phyloP scores from a whole-genome alignment of 2,113 vertebrate species.

The Bos taurus region DNA sequence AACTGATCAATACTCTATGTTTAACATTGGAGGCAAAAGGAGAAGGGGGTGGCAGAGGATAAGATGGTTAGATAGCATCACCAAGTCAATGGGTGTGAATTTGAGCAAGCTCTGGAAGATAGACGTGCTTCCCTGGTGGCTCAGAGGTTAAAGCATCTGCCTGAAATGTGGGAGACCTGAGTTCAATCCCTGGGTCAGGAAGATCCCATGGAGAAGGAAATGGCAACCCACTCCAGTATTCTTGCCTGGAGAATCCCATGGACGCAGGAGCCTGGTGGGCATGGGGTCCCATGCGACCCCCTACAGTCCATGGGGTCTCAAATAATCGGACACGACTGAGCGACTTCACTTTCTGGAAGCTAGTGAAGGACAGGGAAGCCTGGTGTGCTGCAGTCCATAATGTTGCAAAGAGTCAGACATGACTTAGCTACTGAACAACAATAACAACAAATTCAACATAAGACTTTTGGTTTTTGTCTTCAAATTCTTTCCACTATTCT shows the following conservation, averaged over 20 bases:
- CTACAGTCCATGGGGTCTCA: no score
- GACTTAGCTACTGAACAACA: background rate
- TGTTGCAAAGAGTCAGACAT: accelerated
- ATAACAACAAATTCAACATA: background rate
- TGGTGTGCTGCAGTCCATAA: background rate
- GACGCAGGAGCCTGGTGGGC: no score
- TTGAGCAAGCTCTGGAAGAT: background rate
- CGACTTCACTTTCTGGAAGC: background rate
- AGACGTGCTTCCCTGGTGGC: background rate
- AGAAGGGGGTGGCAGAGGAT: background rate
- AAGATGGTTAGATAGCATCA: background rate
- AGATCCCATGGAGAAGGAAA: no score
- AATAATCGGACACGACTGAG: no score
- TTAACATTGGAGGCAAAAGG: background rate
- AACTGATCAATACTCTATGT: background rate
- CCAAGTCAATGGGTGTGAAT: background rate
- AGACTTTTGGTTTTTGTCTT: background rate
- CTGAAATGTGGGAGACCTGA: no score
- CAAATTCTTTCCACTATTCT: background rate
- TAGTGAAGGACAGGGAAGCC: background rate
- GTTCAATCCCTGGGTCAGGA: no score
- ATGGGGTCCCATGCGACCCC: no score
- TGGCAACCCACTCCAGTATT: no score
- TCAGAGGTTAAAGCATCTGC: no score
- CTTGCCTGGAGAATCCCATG: no score